A percentile compares a stretch with the other conserved stretches of the same genome.
Evolutionary conservation across 92 coral and sea anemone genomes (phyloP).

Genomic region (Palythoa grandiflora): DNA sequence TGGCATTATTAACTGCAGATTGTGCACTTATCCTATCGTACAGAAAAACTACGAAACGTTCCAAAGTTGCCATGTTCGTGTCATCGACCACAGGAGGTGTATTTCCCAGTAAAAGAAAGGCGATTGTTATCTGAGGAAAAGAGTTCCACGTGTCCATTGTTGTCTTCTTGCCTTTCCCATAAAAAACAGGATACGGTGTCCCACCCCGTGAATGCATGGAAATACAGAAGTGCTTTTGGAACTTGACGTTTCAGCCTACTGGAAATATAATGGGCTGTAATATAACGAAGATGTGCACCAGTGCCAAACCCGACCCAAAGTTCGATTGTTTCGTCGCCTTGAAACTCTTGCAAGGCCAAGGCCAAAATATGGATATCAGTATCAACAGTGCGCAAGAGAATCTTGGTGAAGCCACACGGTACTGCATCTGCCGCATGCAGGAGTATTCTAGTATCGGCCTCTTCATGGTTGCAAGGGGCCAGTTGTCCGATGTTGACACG

Average conservation of each 20-base stretch:
- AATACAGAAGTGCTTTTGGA: background rate
- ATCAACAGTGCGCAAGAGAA: background rate
- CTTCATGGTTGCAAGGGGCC: background rate
- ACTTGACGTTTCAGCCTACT: background rate
- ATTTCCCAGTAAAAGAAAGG: too few species aligned
- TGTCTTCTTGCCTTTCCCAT: too few species aligned
- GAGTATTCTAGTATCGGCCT: background rate
- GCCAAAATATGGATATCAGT: background rate
- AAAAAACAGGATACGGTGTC: too few species aligned
- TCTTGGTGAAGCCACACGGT: background rate
- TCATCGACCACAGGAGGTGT: too few species aligned
- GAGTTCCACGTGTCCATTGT: too few species aligned
- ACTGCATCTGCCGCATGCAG: background rate
- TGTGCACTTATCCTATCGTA: too few species aligned
- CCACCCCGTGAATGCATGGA: too few species aligned
- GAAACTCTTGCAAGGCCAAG: background rate
- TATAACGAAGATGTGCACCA: background rate
- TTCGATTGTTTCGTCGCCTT: background rate
- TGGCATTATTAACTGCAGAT: too few species aligned
- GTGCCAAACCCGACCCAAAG: background rate
- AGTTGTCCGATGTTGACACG: background rate
- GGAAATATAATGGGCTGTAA: background rate
- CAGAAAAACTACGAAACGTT: too few species aligned
- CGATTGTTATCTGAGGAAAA: too few species aligned
- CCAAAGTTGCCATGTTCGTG: too few species aligned